phyloP scores from a whole-genome alignment of 2,113 vertebrate genomes.

The Tenrec ecaudatus region DNA sequence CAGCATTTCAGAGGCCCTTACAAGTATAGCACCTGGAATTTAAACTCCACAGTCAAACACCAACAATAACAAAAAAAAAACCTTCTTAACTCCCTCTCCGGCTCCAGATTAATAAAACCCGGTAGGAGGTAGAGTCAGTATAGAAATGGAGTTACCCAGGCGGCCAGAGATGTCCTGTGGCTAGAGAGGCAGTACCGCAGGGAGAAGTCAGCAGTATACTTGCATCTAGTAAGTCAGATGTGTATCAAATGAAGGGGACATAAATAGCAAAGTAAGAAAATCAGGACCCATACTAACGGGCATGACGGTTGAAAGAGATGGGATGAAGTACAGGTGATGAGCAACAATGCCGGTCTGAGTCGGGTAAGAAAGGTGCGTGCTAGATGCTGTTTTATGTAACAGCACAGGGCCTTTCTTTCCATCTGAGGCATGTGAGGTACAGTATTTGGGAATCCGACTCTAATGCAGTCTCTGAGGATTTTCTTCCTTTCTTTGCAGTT shows the following conservation, averaged over 20 bases:
- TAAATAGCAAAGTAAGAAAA: not conserved
- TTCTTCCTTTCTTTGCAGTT: not conserved
- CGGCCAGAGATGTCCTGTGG: not conserved
- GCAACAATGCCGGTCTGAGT: not conserved
- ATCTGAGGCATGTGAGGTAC: not conserved
- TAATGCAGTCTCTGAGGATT: not conserved
- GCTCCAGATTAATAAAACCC: conserved; percentile 13
- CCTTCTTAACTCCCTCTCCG: not conserved
- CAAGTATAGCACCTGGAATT: not conserved
- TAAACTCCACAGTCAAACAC: not conserved
- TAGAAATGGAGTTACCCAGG: not conserved
- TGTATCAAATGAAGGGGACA: not conserved
- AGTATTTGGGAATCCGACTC: not conserved
- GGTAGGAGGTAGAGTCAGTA: not conserved
- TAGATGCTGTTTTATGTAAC: not conserved
- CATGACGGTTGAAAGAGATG: not conserved
- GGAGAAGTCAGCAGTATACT: not conserved
- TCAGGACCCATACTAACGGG: not conserved
- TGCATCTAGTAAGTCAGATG: not conserved
- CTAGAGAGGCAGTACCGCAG: not conserved
- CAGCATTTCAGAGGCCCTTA: not conserved
- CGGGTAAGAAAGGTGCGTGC: not conserved
- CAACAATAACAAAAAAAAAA: not conserved
- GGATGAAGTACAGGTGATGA: not conserved
- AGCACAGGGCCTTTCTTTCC: not conserved